These are phyloP conservation scores for Protonemura montana DNA, from an alignment of 2,888 invertebrate species.

Conservation along the genomic window DNA sequence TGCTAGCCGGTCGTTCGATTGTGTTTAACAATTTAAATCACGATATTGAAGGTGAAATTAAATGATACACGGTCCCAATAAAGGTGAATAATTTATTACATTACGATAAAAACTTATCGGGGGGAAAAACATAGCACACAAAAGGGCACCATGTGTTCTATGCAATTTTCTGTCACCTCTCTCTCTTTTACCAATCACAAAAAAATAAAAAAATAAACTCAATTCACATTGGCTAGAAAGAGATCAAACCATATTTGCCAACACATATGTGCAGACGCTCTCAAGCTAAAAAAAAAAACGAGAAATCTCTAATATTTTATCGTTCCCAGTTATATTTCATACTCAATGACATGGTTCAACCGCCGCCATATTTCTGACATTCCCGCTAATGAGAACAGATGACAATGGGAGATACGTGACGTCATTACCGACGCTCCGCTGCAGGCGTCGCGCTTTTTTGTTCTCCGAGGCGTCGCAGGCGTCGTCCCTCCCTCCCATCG, in stretches of 20 bases:
- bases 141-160: not conserved
- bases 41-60: not conserved
- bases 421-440: slow-evolving; percentile 22
- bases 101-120: not conserved
- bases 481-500: not conserved
- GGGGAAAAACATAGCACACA: not conserved
- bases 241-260: not conserved
- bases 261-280: no score
- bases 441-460: not conserved
- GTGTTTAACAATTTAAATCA: not conserved
- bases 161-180: not conserved
- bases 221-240: not conserved
- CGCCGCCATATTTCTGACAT: slow-evolving; percentile 33
- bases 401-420: slow-evolving; percentile 30
- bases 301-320: not conserved
- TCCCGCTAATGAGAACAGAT: slow-evolving; percentile 34
- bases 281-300: not conserved
- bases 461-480: not conserved
- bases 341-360: slow-evolving; percentile 9
- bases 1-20: not conserved
- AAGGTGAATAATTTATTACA: not conserved
- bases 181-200: no score
- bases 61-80: not conserved
- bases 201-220: no score
- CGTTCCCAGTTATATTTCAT: slow-evolving; percentile 5